phyloP scores from a whole-genome alignment of 2,888 invertebrate genomes.

The Meliscaeva auricollis region DNA sequence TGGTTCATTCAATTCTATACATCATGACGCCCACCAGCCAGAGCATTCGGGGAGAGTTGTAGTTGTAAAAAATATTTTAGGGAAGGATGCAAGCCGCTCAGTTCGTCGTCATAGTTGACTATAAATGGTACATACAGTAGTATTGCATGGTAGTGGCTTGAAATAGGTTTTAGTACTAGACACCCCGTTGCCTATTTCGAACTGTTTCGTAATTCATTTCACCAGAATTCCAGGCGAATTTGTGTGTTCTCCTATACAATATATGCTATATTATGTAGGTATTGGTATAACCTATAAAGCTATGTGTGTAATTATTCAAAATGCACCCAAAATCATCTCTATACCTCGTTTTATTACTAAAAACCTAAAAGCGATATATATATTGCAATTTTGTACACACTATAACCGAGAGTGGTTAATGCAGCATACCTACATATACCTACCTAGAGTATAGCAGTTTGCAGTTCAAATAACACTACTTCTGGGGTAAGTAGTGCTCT shows the following conservation, averaged over 20 bases:
- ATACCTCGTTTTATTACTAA: background rate
- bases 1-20: slow-evolving; percentile 56
- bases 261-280: slow-evolving; percentile 4
- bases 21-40: background rate
- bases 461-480: slow-evolving; percentile 59
- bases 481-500: slow-evolving; percentile 34
- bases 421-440: slow-evolving; percentile 27
- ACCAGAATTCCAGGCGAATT: slow-evolving; percentile 14
- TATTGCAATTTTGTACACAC: slow-evolving; percentile 7
- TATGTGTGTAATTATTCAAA: slow-evolving; percentile 66
- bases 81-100: background rate
- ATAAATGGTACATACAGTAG: background rate
- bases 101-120: background rate
- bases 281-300: too few relatives aligned
- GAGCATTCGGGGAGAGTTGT: background rate
- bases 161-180: slow-evolving; percentile 31
- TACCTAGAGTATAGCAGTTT: slow-evolving; percentile 22
- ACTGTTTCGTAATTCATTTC: slow-evolving; percentile 56
- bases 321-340: slow-evolving; percentile 50
- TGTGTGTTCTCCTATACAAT: background rate
- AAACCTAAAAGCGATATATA: slow-evolving; percentile 29
- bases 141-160: slow-evolving; percentile 1
- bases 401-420: slow-evolving; percentile 43
- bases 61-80: background rate
- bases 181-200: slow-evolving; percentile 49